Base-by-base conservation (phyloP, 2,888 invertebrate species). In the Ametastegia equiseti region DNA sequence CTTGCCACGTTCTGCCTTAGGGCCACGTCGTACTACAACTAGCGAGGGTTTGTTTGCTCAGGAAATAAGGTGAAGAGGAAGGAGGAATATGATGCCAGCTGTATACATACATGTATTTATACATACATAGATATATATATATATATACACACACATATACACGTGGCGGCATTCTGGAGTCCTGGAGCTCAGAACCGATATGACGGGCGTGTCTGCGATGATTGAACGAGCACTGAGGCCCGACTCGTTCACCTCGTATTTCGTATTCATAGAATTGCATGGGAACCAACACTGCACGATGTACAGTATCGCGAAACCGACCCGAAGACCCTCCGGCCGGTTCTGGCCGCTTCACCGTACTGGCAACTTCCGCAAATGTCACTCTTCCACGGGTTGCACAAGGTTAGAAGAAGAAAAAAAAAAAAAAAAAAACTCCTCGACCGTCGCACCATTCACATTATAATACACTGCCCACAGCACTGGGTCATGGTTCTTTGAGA, bases 261-360 rank as follows among this genome's bases (percentile, higher is more conserved):
- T 89, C 85, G 89, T 89, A 89, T 89, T 89, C 89, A 89, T 89
- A 89, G 88, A 89, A 89, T 87, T 87, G 87, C 89, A 86, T 87
- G 86, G 85, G 86, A 87, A 85, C 85, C 83, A 67, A 75, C 78
- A 63, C 60, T 7, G 45, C 78, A 27, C 27, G 78, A 33, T 19
- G 27, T 47, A 13, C 39, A 15, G 36, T 60, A 78, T 63, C 78
- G 57, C 78, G 15, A 60, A 63, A 63, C 78, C 42, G 60, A 27
- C 57, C 33, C 57, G 45, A 63, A 63, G 78, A 78, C 60, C 63
- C 78, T 11, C 3, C 57, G 39, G 57, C 60, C 63, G 39, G 15
- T 60, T 42, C 23, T 42, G 42, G 39, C 36, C 78, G 42, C 6
- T 39, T 27, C 42, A 6, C 15, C 60, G n/a, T n/a, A n/a, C n/a